phyloP scores from a whole-genome alignment of 2,113 vertebrate genomes.

The Pedetes capensis region DNA sequence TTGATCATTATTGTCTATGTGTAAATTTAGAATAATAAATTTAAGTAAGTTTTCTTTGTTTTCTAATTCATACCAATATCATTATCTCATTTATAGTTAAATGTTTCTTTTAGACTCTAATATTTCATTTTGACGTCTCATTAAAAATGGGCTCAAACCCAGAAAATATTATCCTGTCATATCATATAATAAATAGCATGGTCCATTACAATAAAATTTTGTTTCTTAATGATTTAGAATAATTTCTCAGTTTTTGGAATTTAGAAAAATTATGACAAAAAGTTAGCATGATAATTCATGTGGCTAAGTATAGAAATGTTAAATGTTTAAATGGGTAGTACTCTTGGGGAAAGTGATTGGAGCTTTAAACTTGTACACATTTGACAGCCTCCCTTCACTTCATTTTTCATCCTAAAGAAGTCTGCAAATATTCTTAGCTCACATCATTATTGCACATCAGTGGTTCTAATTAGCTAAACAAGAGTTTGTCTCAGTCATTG shows the following conservation, averaged over 20 bases:
- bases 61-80: conserved; percentile 62
- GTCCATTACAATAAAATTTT: conserved; percentile 70
- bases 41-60: conserved; percentile 27
- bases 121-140: conserved; percentile 82
- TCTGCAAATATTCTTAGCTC: conserved; percentile 88
- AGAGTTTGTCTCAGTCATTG: conserved; percentile 89
- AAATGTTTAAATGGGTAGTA: conserved; percentile 83
- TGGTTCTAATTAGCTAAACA: conserved; percentile 91
- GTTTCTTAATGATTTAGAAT: conserved; percentile 79
- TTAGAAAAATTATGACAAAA: conserved; percentile 75
- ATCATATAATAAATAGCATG: conserved; percentile 69
- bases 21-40: conserved; percentile 69
- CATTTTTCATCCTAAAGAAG: conserved; percentile 91
- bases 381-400: conserved; percentile 87
- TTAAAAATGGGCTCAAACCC: conserved; percentile 82
- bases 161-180: conserved; percentile 78
- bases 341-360: conserved; percentile 84
- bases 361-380: conserved; percentile 84
- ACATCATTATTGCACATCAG: conserved; percentile 91
- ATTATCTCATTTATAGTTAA: conserved; percentile 73
- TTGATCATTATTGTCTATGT: conserved; percentile 49
- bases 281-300: conserved; percentile 76
- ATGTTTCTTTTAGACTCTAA: conserved; percentile 77
- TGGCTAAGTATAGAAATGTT: conserved; percentile 79
- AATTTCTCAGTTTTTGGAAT: conserved; percentile 78